These are phyloP conservation scores for Cydia fagiglandana DNA, from an alignment of 1,140 invertebrate genomes.

Conservation along the genomic window DNA sequence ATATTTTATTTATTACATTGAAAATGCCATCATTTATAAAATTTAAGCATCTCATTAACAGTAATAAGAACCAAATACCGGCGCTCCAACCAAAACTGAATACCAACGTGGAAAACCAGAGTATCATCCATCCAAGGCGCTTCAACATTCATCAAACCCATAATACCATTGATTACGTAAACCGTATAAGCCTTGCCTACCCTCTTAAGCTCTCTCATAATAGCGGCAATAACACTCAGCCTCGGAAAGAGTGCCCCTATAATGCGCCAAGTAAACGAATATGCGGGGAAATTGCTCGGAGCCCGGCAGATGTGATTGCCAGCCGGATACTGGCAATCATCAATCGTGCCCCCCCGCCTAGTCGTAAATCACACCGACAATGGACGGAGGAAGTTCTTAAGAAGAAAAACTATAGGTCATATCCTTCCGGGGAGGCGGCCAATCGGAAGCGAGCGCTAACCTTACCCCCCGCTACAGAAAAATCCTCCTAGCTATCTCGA, in stretches of 20 bases:
- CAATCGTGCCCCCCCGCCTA: conserved; percentile 49
- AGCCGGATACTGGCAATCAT: conserved; percentile 61
- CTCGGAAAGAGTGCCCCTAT: conserved; percentile 67
- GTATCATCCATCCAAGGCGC: background rate
- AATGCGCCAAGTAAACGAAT: conserved; percentile 74
- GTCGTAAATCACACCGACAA: conserved; percentile 75
- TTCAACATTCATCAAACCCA: conserved; percentile 32
- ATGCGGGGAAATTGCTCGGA: conserved; percentile 35
- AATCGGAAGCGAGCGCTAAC: conserved; percentile 64
- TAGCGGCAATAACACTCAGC: conserved; percentile 70
- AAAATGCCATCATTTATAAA: background rate
- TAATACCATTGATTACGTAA: conserved; percentile 28
- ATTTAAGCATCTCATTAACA: too few relatives aligned
- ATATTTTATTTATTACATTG: too few relatives aligned
- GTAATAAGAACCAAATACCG: too few relatives aligned
- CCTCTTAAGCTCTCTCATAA: conserved; percentile 64
- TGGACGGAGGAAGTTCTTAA: conserved; percentile 75
- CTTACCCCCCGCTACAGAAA: conserved; percentile 14
- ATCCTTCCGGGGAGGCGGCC: conserved; percentile 74
- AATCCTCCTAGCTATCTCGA: background rate
- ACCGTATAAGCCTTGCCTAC: conserved; percentile 32
- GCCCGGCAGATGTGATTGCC: conserved; percentile 62
- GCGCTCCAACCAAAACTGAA: background rate
- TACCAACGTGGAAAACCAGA: background rate
- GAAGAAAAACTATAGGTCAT: conserved; percentile 78